Conservation (phyloP, 2,113 vertebrate species). For the Sclerurus mexicanus region DNA sequence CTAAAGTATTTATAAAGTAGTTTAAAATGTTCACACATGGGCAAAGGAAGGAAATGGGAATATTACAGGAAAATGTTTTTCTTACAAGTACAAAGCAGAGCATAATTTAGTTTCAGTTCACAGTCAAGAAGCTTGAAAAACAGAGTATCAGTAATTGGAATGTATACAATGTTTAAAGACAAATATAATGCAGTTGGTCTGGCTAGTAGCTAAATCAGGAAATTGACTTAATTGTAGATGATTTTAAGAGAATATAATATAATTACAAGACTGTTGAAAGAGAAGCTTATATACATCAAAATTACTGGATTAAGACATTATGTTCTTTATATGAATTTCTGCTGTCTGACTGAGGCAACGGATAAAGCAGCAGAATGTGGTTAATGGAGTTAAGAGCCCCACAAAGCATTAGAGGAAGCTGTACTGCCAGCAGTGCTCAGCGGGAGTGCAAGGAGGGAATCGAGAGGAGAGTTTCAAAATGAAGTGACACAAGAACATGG, state of each 20-base stretch:
- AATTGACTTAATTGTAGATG: constrained; percentile 35
- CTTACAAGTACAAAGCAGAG: not conserved
- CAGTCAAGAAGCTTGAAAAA: constrained; percentile 9
- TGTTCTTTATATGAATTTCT: not conserved
- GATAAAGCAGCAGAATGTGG: not conserved
- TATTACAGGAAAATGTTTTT: not conserved
- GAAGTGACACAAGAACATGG: not conserved
- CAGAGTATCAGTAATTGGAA: not conserved
- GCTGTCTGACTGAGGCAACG: not conserved
- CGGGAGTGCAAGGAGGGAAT: not conserved
- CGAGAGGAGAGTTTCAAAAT: not conserved
- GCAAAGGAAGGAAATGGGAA: not conserved
- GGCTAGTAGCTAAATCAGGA: constrained; percentile 30
- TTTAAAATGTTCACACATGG: not conserved
- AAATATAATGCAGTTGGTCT: not conserved
- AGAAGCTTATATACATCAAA: constrained; percentile 30
- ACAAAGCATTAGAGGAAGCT: not conserved
- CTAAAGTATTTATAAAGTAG: not conserved
- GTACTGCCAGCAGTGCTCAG: not conserved
- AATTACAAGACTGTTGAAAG: constrained; percentile 33
- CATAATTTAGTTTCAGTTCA: not conserved
- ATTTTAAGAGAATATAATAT: constrained; percentile 30
- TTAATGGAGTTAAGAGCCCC: not conserved
- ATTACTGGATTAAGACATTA: not conserved
- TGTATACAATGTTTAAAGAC: constrained; percentile 12